Conservation (phyloP, 2,797 vertebrate species). For the Thalassophryne amazonica region DNA sequence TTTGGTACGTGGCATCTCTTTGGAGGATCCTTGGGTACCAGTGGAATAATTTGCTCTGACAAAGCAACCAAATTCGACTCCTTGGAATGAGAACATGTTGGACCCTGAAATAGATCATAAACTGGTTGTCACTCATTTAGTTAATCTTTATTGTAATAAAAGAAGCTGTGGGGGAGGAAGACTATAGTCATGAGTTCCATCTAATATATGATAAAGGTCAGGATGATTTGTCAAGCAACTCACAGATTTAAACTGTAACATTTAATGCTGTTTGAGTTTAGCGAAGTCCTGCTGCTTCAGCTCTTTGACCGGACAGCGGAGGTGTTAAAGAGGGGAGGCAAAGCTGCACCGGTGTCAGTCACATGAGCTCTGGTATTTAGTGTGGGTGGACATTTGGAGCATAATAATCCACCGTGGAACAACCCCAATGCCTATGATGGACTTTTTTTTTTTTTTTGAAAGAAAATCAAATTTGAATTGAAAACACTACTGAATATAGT, state of each 20-base stretch:
- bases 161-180: background rate
- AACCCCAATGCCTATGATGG: no score
- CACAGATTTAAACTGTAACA: constrained; percentile 35
- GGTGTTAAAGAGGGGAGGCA: constrained; percentile 64
- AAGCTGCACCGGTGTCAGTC: constrained; percentile 55
- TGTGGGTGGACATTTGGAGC: constrained; percentile 56
- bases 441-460: no score
- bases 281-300: constrained; percentile 38
- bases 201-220: constrained; percentile 3
- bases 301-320: constrained; percentile 33
- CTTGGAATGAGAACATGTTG: no score
- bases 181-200: background rate
- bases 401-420: constrained; percentile 53
- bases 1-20: no score
- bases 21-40: no score
- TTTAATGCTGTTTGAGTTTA: constrained; percentile 50
- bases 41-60: no score
- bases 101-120: no score
- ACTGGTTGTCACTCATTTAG: no score
- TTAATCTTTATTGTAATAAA: no score
- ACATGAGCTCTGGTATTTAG: constrained; percentile 64
- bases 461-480: no score
- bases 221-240: background rate
- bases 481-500: no score
- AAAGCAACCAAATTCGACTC: no score